Evolutionary conservation across 2,113 vertebrate genomes (phyloP), one percentile per base, ranked within the genome.

Genomic region (Clarias magur): DNA sequence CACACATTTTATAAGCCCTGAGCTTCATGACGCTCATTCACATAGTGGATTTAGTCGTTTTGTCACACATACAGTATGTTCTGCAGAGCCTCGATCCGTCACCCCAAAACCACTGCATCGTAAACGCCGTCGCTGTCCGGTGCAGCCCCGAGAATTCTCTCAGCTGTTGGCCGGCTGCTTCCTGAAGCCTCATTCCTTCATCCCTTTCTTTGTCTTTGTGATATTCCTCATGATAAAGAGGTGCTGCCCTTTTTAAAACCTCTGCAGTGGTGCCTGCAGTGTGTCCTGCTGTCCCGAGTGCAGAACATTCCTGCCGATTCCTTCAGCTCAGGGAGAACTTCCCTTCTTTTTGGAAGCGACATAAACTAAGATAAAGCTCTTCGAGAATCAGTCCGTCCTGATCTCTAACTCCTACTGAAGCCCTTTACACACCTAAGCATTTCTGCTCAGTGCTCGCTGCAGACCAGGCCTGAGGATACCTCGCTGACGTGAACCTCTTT

Each of bases 251-350:
- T n/a, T 75, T 53, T 78, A 72, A 8, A 48, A 12, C 81, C 48
- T 67, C 68, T 15, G 68, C 89, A 84, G 80, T 85, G 62, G 85
- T 88, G 81, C 48, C 48, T 48, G 21, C 8, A 54, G 80, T 65
- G 75, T 80, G 78, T 78, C 86, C 82, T 60, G 56, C 86, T 80
- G 72, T 86, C 56, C 57, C 38, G 57, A 85, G 67, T 80, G 65
- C 34, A 25, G 88, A 48, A 48, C 7, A 59, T 68, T 82, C 91
- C 83, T 91, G 90, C 88, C 88, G 89, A 91, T 92, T 91, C 88
- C 88, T 79, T 93, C 93, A 94, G 92, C 95, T 95, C 94, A 95
- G 94, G 94, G 93, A 95, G 90, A 92, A 92, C 83, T 12, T 89
- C 65, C 83, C 79, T 73, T 82, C 34, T 53, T 62, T 88, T 68